Base-by-base conservation (phyloP, 1,140 invertebrate species). In the Berghia stephanieae region DNA sequence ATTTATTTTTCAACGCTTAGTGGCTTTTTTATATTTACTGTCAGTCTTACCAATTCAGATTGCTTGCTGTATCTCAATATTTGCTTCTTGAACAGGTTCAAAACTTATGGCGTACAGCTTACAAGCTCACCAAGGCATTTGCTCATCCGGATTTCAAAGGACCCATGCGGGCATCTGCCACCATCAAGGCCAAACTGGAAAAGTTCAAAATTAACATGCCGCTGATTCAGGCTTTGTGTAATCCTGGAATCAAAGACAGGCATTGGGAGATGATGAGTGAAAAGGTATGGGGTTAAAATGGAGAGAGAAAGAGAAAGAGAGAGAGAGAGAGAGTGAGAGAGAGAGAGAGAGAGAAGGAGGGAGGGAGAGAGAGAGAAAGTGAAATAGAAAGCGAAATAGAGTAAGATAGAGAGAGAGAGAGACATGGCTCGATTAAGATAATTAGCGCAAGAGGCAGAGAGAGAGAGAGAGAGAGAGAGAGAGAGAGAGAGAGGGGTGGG, bases 131-230 rank as follows among this genome's bases (percentile, higher is more conserved):
- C 49, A 89, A 89, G 80, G 79, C 85, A 42, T 90, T 90, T 70
- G 79, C 80, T 5, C 86, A 88, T 71, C 86, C 87, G 24, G 86
- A 89, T 57, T 84, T 82, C 46, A 82, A 82, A 44, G 87, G 87
- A 34, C 88, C 88, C 10, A 80, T 88, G 68, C 81, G 82, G 43
- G 87, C 86, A 8, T 83, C 88, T 2, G 78, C 81, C 10, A 84
- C 84, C 8, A 89, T 89, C 52, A 90, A 94, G 74, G 93, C 93
- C 16, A 96, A 87, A 72, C 82, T 90, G 31, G 89, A 90, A 78
- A 88, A 86, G 76, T 90, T 90, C 78, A 88, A 88, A 79, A 89
- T 89, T 55, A 87, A 90, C 82, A 86, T 90, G 83, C 89, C 89
- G 18, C 83, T 90, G 5, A 87, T 90, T 46, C 85, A 86, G 79